A percentile compares a stretch with the other conserved stretches of the same genome.
phyloP scores from a whole-genome alignment of 1,140 invertebrate species.

The Drosophila ogumai region DNA sequence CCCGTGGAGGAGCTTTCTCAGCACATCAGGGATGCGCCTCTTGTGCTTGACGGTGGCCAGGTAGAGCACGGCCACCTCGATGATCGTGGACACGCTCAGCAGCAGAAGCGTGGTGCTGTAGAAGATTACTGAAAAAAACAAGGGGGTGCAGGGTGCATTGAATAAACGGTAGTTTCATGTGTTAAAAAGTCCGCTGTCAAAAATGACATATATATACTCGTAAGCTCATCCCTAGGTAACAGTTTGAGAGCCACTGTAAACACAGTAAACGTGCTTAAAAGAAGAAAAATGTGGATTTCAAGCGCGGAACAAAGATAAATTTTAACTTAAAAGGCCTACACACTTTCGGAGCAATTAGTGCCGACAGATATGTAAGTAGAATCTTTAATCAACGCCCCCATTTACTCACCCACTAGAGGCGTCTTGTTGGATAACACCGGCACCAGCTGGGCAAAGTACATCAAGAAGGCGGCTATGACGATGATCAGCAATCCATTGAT shows the following conservation, averaged over 20 bases:
- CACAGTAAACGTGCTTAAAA: too few species aligned
- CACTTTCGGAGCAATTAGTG: too few species aligned
- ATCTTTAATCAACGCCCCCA: accelerated
- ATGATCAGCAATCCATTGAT: conserved; percentile 87
- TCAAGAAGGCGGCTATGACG: conserved; percentile 87
- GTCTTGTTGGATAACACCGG: conserved; percentile 87
- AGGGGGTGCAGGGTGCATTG: not conserved
- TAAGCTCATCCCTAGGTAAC: not conserved
- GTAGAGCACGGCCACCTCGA: conserved; percentile 88
- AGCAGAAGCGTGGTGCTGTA: conserved; percentile 87
- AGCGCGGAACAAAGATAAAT: not conserved
- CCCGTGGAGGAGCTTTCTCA: conserved; percentile 86
- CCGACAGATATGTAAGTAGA: not conserved
- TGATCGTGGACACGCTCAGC: conserved; percentile 87
- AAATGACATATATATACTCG: not conserved
- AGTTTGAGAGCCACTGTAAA: not conserved
- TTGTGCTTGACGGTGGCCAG: conserved; percentile 86
- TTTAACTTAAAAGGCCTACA: not conserved
- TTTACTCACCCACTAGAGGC: conserved; percentile 87
- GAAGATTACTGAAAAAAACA: conserved; percentile 79
- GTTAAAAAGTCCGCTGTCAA: too few species aligned
- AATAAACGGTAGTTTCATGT: too few species aligned
- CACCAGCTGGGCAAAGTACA: conserved; percentile 88
- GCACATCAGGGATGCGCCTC: conserved; percentile 86
- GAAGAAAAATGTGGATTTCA: too few species aligned